Base-by-base conservation (phyloP, 2,113 vertebrate species). In the Alethe castanea region DNA sequence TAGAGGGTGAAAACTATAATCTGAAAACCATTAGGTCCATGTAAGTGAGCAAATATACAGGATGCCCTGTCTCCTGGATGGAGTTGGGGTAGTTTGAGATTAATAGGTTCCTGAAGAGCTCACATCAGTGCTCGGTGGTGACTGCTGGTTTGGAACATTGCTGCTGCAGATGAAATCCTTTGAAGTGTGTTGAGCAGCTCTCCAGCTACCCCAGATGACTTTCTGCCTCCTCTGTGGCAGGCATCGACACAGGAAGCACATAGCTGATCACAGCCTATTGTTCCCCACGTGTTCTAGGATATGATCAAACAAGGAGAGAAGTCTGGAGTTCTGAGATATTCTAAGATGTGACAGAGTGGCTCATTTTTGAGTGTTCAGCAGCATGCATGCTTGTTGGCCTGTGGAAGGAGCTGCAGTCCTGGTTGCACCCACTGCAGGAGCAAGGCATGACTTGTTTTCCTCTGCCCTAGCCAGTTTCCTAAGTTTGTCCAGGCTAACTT, bases 71-170 rank as follows among this genome's bases (percentile, higher is more conserved):
- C 57, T 92, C 36, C 40, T 79, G 45, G 10, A 12, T 69, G 15
- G 45, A 57, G 5, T 3, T 64, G n/a, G n/a, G 45, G 23, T 81
- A 45, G 40, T 50, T 85, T 57, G 53, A 44, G n/a, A 56, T 52
- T 64, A 57, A 40, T 23, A 40, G 23, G 8, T 3, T 79, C 57
- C 40, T 18, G n/a, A 59, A 81, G 65, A 82, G 53, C 9, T 54
- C 1, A n/a, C 15, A 48, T 56, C 28, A n/a, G 57, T 53, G 56
- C 69, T 94, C 0, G 0, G 3, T 54, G 56, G 35, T 74, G 35
- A 8, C 86, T 52, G 20, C 22, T 78, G 61, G 50, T 78, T 84
- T 81, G 69, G 69, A 84, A 48, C 28, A 25, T 56, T 47, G 7
- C 35, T 92, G 80, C 45, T 83, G 38, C 28, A 38, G 33, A 48